phyloP scores from a whole-genome alignment of 2,888 invertebrate species.

The Phyto melanocephala region DNA sequence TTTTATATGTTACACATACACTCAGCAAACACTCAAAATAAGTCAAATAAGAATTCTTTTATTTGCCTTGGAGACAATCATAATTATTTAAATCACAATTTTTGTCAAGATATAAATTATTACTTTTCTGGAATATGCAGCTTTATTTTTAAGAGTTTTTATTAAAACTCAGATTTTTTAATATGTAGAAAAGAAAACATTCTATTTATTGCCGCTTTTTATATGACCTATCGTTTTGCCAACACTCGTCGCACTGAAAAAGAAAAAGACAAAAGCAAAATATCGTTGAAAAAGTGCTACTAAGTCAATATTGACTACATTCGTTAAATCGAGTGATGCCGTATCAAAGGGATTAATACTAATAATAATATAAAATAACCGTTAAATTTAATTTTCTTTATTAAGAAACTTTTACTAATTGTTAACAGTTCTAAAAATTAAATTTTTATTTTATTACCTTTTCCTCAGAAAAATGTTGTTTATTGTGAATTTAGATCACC shows the following conservation, averaged over 20 bases:
- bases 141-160: background rate
- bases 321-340: background rate
- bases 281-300: slow-evolving; percentile 34
- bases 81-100: background rate
- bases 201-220: slow-evolving; percentile 10
- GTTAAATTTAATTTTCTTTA: too few species aligned
- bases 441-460: too few species aligned
- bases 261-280: slow-evolving; percentile 14
- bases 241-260: slow-evolving; percentile 61
- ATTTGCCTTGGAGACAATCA: slow-evolving; percentile 21
- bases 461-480: too few species aligned
- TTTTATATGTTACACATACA: background rate
- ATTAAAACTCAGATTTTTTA: slow-evolving; percentile 19
- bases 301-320: background rate
- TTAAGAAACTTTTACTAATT: too few species aligned
- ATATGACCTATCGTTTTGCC: slow-evolving; percentile 56
- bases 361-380: too few species aligned
- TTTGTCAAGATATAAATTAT: background rate
- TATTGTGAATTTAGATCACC: too few species aligned
- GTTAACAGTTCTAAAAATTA: too few species aligned
- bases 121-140: slow-evolving; percentile 9
- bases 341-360: background rate
- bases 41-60: slow-evolving; percentile 7
- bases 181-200: slow-evolving; percentile 28
- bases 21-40: background rate